Base-by-base conservation (phyloP, 2,888 invertebrate genomes). In the Anodontia alba region DNA sequence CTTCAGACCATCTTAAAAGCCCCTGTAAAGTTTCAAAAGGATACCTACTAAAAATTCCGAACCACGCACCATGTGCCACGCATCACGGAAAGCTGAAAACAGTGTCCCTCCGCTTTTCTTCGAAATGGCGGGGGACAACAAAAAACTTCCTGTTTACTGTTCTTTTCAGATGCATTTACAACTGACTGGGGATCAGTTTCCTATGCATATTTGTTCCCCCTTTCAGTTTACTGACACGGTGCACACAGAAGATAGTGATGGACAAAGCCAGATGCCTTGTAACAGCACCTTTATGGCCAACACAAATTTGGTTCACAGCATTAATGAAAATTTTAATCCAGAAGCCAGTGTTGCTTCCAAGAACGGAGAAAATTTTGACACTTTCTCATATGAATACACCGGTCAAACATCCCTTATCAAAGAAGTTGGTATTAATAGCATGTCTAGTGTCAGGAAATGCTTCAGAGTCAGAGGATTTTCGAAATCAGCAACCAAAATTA, bases 191-290 rank as follows among this genome's bases (percentile, higher is more conserved):
- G 42, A 42, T 42, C 42, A 42, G 42, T 42, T 15, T 42, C 42
- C 8, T 42, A 42, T 42, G 42, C 26, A 36, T 77, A 83, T 80
- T n/a, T 49, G 81, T 81, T 66, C 80, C 80, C 62, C 83, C 80
- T 83, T 87, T 85, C 83, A 83, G 80, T 81, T 36, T 85, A 17
- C 23, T 87, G 15, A 72, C 69, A 15, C 57, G 78, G 46, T 69
- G 71, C 36, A 33, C 83, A 17, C 76, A 75, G 73, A 86, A 81
- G 57, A 66, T 81, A 26, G 54, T 43, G 29, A 72, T 17, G 54
- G 72, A 72, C 33, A 72, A 17, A 49, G 72, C 54, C 49, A 33
- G 36, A 49, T 54, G 10, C 0, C 12, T 78, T 2, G 8, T 75
- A 46, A n/a, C 78, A 5, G 69, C 68, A 15, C 80, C 84, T n/a